These are phyloP conservation scores for Lasioglossum vierecki DNA, from an alignment of 2,888 invertebrate species.

Conservation along the genomic window DNA sequence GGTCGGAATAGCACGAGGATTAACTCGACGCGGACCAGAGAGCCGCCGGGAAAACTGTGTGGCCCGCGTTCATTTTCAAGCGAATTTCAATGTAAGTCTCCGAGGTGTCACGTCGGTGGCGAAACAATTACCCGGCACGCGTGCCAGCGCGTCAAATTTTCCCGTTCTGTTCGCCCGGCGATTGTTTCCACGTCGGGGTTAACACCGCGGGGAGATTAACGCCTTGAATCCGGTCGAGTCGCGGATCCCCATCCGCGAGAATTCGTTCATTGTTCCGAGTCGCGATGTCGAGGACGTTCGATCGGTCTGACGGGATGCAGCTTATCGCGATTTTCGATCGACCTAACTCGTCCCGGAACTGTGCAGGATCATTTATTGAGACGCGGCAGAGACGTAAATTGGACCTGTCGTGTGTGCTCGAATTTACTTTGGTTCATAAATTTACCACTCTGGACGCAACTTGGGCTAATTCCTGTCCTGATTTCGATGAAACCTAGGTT, in stretches of 20 bases:
- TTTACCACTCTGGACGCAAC: not conserved
- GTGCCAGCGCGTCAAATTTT: slow-evolving; percentile 24
- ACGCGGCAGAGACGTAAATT: no score
- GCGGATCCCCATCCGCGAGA: slow-evolving; percentile 2
- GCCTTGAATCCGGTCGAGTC: slow-evolving; percentile 27
- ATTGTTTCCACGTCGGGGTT: slow-evolving; percentile 35
- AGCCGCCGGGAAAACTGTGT: not conserved
- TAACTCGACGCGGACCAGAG: not conserved
- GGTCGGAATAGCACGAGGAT: slow-evolving; percentile 3
- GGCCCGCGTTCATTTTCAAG: slow-evolving; percentile 18
- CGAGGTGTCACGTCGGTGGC: slow-evolving; percentile 23
- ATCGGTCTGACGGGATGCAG: not conserved
- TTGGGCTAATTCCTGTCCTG: rapidly evolving
- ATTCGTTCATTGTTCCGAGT: not conserved
- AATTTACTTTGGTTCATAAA: no score
- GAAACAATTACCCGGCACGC: slow-evolving; percentile 26
- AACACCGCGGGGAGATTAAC: slow-evolving; percentile 33
- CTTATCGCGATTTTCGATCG: not conserved
- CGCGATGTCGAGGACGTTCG: slow-evolving; percentile 8
- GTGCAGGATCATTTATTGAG: not conserved
- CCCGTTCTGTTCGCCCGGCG: slow-evolving; percentile 13
- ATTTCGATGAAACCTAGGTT: not conserved
- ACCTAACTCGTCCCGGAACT: not conserved
- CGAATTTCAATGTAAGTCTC: slow-evolving; percentile 40
- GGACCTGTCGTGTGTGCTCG: no score